Conservation (phyloP, 2,888 invertebrate species). For the Parnassius mnemosyne region DNA sequence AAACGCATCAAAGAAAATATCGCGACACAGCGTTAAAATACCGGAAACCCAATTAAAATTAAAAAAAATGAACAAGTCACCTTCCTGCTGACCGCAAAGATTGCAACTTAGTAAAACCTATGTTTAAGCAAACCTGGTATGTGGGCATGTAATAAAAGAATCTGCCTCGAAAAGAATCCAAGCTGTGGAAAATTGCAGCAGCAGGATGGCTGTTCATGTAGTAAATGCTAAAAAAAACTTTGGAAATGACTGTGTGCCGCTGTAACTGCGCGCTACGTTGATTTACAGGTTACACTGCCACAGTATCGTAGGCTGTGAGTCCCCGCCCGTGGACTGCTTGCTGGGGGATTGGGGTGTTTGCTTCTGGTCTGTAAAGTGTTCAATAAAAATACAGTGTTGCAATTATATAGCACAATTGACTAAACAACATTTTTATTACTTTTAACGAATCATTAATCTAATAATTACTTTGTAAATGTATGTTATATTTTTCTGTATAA, state of each 20-base stretch:
- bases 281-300: conserved; percentile 98
- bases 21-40: conserved; percentile 55
- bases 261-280: conserved; percentile 32
- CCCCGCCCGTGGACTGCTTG: conserved; percentile 87
- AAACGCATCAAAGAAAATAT: conserved; percentile 49
- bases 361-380: conserved; percentile 91
- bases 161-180: conserved; percentile 38
- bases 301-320: conserved; percentile 99
- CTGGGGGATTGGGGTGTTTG: conserved; percentile 87
- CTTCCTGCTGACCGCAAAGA: conserved; percentile 53
- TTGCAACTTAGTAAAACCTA: conserved; percentile 32
- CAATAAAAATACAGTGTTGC: background rate
- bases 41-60: conserved; percentile 34
- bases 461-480: no score
- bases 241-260: conserved; percentile 25
- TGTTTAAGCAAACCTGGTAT: conserved; percentile 27
- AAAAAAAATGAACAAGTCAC: conserved; percentile 55
- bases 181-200: conserved; percentile 28
- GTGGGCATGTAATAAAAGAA: conserved; percentile 28
- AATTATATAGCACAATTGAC: background rate
- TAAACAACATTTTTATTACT: no score
- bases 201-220: conserved; percentile 28
- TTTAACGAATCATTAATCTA: no score
- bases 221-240: conserved; percentile 25
- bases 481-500: no score